Percentiles rank a stretch among this genome's conserved stretches.
Evolutionary conservation across 2,888 invertebrate species (phyloP).

Genomic region (Cremastinae sp.): DNA sequence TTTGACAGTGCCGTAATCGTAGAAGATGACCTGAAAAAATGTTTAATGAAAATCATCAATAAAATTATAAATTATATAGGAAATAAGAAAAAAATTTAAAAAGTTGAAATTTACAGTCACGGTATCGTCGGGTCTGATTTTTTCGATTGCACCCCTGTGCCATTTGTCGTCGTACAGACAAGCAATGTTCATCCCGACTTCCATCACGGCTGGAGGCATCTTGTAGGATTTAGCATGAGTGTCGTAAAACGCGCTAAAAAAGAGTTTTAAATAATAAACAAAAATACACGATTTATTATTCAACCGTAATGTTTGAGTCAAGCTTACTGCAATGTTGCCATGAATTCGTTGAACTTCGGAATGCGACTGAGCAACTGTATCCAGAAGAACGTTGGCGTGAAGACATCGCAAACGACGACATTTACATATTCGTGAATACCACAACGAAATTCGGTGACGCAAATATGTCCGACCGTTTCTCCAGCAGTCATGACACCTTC

Average conservation of each 20-base stretch:
- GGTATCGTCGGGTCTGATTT: conserved; percentile 69
- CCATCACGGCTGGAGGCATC: conserved; percentile 70
- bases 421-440: conserved; percentile 60
- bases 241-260: conserved; percentile 71
- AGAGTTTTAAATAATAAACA: too few species aligned
- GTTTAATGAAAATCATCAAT: background rate
- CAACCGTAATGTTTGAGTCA: background rate
- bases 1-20: conserved; percentile 76
- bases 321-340: conserved; percentile 71
- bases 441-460: conserved; percentile 62
- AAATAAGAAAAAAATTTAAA: background rate
- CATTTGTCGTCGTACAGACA: conserved; percentile 71
- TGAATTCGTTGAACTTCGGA: conserved; percentile 66
- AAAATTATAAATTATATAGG: conserved; percentile 8
- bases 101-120: conserved; percentile 69
- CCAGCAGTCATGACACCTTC: conserved; percentile 68
- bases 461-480: conserved; percentile 71
- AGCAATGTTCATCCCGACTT: conserved; percentile 73
- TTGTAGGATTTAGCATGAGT: conserved; percentile 59
- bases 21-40: conserved; percentile 72
- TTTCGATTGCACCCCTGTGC: conserved; percentile 75
- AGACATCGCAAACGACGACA: conserved; percentile 72
- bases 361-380: conserved; percentile 68
- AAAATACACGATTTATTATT: too few species aligned
- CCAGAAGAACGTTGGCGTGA: conserved; percentile 77